A percentile compares a stretch with the other conserved stretches of the same genome.
These are phyloP conservation scores for Laspeyria flexula DNA, from an alignment of 2,888 invertebrate species.

Conservation along the genomic window DNA sequence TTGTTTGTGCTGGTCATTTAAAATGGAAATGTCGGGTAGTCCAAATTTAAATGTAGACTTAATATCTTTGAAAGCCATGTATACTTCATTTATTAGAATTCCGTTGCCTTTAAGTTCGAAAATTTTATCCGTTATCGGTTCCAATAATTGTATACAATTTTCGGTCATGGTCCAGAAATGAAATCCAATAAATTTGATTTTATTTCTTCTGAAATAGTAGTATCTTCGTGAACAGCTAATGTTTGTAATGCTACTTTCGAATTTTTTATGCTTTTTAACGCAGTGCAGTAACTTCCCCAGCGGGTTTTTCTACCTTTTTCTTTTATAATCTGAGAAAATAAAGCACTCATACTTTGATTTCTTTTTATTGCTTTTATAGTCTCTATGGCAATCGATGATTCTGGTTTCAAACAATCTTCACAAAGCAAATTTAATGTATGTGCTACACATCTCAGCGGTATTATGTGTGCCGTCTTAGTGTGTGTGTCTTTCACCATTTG, in stretches of 20 bases:
- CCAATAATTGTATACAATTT: conserved; percentile 19
- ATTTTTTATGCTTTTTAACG: conserved; percentile 28
- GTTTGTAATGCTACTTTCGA: conserved; percentile 24
- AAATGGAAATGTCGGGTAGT: conserved; percentile 16
- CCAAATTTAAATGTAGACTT: conserved; percentile 22
- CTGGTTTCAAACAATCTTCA: conserved; percentile 14
- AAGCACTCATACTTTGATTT: conserved; percentile 16
- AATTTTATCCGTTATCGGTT: conserved; percentile 27
- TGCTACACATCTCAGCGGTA: conserved; percentile 18
- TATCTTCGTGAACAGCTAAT: conserved; percentile 32
- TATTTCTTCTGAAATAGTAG: conserved; percentile 15
- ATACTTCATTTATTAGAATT: conserved; percentile 21
- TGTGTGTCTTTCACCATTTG: conserved; percentile 13
- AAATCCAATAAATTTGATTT: conserved; percentile 26
- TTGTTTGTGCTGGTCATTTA: conserved; percentile 20
- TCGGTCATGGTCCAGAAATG: conserved; percentile 31
- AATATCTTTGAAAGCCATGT: conserved; percentile 25
- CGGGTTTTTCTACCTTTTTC: conserved; percentile 28
- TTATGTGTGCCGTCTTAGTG: conserved; percentile 17
- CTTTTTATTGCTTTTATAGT: conserved; percentile 16
- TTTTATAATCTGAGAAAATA: conserved; percentile 27
- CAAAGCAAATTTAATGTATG: conserved; percentile 23
- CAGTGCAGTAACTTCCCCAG: conserved; percentile 32
- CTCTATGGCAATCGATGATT: conserved; percentile 10
- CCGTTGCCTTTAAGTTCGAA: conserved; percentile 23